Evolutionary conservation across 1,140 invertebrate genomes (phyloP).

Genomic region (Lepidurus apus): DNA sequence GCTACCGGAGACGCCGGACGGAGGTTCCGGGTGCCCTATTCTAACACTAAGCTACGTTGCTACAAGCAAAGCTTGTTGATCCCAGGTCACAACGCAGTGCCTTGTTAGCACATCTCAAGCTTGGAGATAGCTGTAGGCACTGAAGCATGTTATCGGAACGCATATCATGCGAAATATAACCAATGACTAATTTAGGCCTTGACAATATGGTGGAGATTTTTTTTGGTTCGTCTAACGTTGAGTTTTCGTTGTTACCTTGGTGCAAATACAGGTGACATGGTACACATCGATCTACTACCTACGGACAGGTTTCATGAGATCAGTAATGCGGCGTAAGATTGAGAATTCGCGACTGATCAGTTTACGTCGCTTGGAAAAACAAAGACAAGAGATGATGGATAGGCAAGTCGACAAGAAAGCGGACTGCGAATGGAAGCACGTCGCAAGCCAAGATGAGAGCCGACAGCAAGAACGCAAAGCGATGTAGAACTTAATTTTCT

Average conservation of each 20-base stretch:
- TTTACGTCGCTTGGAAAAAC: slow-evolving; percentile 3
- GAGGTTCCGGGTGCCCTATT: too few species aligned
- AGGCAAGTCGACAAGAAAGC: background rate
- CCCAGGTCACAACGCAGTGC: too few species aligned
- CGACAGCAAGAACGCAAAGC: background rate
- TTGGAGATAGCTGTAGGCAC: too few species aligned
- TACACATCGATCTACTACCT: slow-evolving; percentile 1
- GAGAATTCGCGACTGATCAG: background rate
- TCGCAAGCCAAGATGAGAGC: background rate
- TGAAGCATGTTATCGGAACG: too few species aligned
- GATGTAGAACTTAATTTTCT: background rate
- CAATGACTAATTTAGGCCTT: too few species aligned
- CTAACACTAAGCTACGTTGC: too few species aligned
- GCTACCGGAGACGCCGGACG: too few species aligned
- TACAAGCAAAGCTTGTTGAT: too few species aligned
- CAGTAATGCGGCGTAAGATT: background rate
- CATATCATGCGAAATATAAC: too few species aligned
- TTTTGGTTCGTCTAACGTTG: background rate
- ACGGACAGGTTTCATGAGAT: background rate
- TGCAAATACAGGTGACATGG: background rate
- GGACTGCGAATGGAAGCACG: background rate
- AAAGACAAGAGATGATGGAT: background rate
- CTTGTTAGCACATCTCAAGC: too few species aligned
- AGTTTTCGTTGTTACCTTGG: background rate
- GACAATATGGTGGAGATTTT: background rate